Base-by-base conservation (phyloP, 2,797 vertebrate species). In the Cebuella pygmaea region DNA sequence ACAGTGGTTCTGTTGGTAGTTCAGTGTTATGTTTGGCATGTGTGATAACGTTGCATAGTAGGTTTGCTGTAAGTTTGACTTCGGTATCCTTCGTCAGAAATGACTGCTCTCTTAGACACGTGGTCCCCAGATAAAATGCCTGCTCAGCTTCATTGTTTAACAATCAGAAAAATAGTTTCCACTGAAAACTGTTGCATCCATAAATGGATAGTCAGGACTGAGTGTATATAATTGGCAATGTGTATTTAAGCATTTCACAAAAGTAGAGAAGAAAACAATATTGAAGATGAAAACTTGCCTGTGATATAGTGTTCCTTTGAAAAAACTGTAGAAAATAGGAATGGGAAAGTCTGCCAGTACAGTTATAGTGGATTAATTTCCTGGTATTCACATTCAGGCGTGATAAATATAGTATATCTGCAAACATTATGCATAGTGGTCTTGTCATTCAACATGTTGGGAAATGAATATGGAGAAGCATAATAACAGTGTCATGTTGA, bases 11-110 rank as follows among this genome's bases (percentile, higher is more conserved):
- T 95, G 94, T 90, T 97, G 70, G 57, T 97, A 79, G 78, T 96
- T 93, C 90, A 96, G 94, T 97, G 94, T 95, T 98, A 96, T 96
- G 92, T 97, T 98, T 98, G 97, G 97, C 90, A 7, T 94, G 36
- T 95, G 67, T 95, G 93, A 70, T 88, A 96, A 94, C 78, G 76
- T 36, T 89, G 78, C 84, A 93, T 83, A 96, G 83, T 94, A 92
- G 88, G 93, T 92, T 94, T 97, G 80, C 39, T 96, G 30, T 94
- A 96, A 90, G 76, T 96, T 92, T 82, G 78, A 95, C 55, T 97
- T 97, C 64, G 20, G 44, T 88, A 92, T 92, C 55, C 75, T 82
- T 95, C 91, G 79, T 82, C 94, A 96, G 57, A 97, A 97, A 90
- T 96, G 93, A 91, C 85, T 97, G 39, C 27, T 96, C 17, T 96